These are phyloP conservation scores for Mesoclemmys tuberculata DNA, from an alignment of 2,113 vertebrate species.

Conservation along the genomic window DNA sequence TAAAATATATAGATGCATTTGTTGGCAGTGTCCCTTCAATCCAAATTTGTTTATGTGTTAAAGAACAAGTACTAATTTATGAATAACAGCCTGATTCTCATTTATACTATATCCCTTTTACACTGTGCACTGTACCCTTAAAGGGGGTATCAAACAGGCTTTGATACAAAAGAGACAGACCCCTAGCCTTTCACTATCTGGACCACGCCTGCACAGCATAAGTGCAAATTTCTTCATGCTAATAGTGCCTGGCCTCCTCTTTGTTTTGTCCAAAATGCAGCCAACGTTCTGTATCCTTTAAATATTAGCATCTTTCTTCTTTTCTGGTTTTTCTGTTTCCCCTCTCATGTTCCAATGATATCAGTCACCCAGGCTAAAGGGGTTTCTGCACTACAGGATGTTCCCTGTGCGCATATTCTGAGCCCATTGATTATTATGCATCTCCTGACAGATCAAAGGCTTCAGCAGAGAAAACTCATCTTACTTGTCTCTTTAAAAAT, in stretches of 20 bases:
- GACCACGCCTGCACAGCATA: constrained; percentile 12
- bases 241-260: neutral
- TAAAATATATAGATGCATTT: neutral
- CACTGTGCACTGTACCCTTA: neutral
- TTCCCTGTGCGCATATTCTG: neutral
- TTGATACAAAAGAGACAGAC: constrained; percentile 35
- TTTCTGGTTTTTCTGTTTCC: neutral
- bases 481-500: neutral
- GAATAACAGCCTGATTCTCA: neutral
- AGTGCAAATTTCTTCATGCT: constrained; percentile 16
- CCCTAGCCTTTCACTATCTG: constrained; percentile 39
- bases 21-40: neutral
- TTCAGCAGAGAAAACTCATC: neutral
- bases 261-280: neutral
- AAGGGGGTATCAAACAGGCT: constrained; percentile 32
- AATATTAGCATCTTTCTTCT: neutral
- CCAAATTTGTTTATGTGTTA: neutral
- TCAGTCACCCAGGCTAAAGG: neutral
- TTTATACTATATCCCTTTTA: constrained; percentile 22
- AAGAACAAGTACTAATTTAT: neutral
- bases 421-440: neutral
- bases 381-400: neutral
- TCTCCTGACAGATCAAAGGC: neutral
- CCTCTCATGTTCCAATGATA: neutral
- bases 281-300: neutral